Base-by-base conservation (phyloP, 2,797 vertebrate species). In the Myripristis jacobus region DNA sequence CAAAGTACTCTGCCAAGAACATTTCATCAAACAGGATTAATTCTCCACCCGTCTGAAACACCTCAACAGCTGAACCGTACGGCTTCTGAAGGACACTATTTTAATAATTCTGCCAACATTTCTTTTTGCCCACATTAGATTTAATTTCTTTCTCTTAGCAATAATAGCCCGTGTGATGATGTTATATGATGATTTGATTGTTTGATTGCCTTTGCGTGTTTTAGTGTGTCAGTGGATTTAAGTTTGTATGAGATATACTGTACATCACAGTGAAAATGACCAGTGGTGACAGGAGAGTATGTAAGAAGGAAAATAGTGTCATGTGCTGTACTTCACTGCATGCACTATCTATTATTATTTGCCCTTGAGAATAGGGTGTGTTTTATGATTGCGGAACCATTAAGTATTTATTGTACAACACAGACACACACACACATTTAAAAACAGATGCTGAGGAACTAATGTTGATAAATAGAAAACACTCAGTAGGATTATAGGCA, bases 1-100 rank as follows among this genome's bases (percentile, higher is more conserved):
- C 19, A 59, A 61, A 66, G 31, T 8, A 66, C 34, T 73, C n/a
- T 67, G 53, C 36, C 56, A 61, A 73, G 74, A 60, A 29, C n/a
- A 64, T 77, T 70, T 73, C 29, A 68, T 61, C n/a, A 44, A 11
- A 41, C 46, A 13, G 13, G 59, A 62, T 41, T n/a, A 57, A 53
- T 36, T 62, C 22, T 59, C 48, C 34, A 44, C 10, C 44, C 1
- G 0, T 50, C 9, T 65, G 31, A 70, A 70, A 56, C 47, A 21
- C 29, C 43, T 71, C 51, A 27, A 56, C 15, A 54, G 21, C 36
- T 13, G 46, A 46, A 43, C 34, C 0, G 8, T 21, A 44, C 25
- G 4, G 18, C 34, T 34, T 70, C 46, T 48, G 34, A 75, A 60
- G 34, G 19, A 59, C 34, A 53, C 36, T 13, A 31, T 64, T 41